Conservation (phyloP, 2,888 invertebrate genomes). For the Ichneumon xanthorius region DNA sequence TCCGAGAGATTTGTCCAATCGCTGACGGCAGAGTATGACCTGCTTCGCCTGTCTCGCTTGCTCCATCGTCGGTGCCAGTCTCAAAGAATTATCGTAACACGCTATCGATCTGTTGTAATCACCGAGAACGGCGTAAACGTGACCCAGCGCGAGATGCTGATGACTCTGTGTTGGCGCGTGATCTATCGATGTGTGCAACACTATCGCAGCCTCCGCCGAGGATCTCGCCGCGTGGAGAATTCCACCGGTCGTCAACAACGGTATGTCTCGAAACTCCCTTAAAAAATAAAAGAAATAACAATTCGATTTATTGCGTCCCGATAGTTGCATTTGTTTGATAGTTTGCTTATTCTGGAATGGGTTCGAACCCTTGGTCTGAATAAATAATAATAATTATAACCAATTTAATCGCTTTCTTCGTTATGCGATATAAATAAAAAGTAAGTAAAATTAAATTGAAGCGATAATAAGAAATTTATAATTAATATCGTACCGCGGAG, state of each 20-base stretch:
- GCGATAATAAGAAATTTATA: background rate
- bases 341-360: too few species aligned
- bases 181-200: slow-evolving; percentile 91
- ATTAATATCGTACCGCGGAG: slow-evolving; percentile 87
- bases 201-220: slow-evolving; percentile 90
- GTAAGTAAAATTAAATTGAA: background rate
- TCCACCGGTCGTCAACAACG: slow-evolving; percentile 90
- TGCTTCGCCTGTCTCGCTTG: slow-evolving; percentile 88
- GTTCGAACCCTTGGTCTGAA: background rate
- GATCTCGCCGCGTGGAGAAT: slow-evolving; percentile 89
- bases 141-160: slow-evolving; percentile 90
- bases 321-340: too few species aligned
- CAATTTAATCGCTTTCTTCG: background rate
- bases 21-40: slow-evolving; percentile 89
- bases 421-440: background rate
- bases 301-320: background rate
- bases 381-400: background rate
- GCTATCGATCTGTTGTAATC: slow-evolving; percentile 90
- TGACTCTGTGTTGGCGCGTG: slow-evolving; percentile 88
- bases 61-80: slow-evolving; percentile 88
- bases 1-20: slow-evolving; percentile 88
- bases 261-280: slow-evolving; percentile 90
- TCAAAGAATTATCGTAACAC: slow-evolving; percentile 89
- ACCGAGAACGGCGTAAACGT: slow-evolving; percentile 89
- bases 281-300: slow-evolving; percentile 76